Evolutionary conservation across 2,113 vertebrate genomes (phyloP).

Genomic region (Megalops atlanticus): DNA sequence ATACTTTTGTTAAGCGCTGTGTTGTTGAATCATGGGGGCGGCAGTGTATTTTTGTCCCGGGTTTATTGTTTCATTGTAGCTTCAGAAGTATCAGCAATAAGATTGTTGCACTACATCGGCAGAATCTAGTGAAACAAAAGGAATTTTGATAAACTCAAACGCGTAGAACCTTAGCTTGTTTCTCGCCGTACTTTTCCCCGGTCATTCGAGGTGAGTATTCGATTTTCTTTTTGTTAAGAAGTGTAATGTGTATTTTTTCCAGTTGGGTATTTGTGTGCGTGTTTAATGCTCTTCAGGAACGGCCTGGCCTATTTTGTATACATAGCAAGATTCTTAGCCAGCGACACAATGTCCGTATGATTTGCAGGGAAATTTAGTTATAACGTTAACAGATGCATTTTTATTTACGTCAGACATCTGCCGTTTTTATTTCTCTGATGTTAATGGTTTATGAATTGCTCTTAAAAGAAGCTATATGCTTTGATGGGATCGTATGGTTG

Average conservation of each 20-base stretch:
- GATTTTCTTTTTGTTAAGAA: not conserved
- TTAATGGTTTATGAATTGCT: not conserved
- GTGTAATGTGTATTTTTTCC: not conserved
- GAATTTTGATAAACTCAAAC: not conserved
- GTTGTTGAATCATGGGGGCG: not conserved
- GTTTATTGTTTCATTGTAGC: conserved; percentile 12
- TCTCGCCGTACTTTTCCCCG: not conserved
- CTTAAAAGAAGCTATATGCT: conserved; percentile 1
- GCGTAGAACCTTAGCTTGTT: not conserved
- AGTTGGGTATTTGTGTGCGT: not conserved
- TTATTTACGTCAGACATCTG: not conserved
- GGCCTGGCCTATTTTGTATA: conserved; percentile 15
- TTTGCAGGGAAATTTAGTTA: not conserved
- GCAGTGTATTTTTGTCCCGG: not conserved
- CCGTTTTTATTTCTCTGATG: not conserved
- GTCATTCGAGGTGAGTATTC: conserved; percentile 1
- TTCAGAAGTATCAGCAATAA: not conserved
- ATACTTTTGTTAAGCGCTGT: not conserved
- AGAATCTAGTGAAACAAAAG: conserved; percentile 11
- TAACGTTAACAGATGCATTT: not conserved
- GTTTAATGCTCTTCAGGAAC: conserved; percentile 2
- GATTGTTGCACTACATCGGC: conserved; percentile 14
- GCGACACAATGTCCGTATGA: not conserved
- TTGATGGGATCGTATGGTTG: conserved; percentile 6
- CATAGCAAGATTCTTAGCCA: not conserved